Percentiles rank a stretch among this genome's conserved stretches.
phyloP scores from a whole-genome alignment of 2,888 invertebrate species.

The Synanthedon andrenaeformis region DNA sequence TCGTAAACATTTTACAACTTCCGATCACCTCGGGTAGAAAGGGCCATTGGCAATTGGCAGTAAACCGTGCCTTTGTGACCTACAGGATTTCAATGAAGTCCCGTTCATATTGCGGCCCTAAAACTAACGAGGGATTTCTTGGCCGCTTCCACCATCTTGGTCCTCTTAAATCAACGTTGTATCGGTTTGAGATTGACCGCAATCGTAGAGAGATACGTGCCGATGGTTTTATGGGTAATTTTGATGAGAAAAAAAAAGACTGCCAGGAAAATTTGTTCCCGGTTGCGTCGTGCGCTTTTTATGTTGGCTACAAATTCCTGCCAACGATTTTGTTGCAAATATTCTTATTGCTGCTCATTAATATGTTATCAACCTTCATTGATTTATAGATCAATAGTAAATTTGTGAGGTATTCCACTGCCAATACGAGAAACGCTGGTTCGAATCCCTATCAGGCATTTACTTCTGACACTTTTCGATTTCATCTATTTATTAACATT shows the following conservation, averaged over 20 bases:
- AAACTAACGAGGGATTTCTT: constrained; percentile 13
- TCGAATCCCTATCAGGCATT: too few relatives aligned
- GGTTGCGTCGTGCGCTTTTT: too few relatives aligned
- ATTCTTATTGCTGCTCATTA: too few relatives aligned
- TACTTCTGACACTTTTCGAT: too few relatives aligned
- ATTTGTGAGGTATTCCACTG: too few relatives aligned
- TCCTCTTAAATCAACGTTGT: constrained; percentile 17
- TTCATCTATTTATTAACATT: too few relatives aligned
- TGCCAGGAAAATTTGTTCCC: too few relatives aligned
- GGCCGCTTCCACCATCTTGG: constrained; percentile 2
- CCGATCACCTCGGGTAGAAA: constrained; percentile 31
- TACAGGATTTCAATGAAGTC: constrained; percentile 41
- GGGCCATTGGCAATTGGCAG: constrained; percentile 38
- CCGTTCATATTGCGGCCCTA: constrained; percentile 12
- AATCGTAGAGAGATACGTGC: constrained; percentile 7
- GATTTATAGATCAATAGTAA: too few relatives aligned
- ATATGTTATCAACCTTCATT: too few relatives aligned
- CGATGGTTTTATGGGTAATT: not conserved
- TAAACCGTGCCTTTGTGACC: constrained; percentile 28
- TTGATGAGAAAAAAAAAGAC: not conserved
- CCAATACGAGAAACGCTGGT: too few relatives aligned
- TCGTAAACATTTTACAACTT: constrained; percentile 57
- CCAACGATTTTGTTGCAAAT: too few relatives aligned
- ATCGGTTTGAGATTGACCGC: constrained; percentile 12
- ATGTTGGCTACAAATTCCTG: too few relatives aligned